Evolutionary conservation across 2,113 vertebrate genomes (phyloP).

Genomic region (Actenoides lindsayi): DNA sequence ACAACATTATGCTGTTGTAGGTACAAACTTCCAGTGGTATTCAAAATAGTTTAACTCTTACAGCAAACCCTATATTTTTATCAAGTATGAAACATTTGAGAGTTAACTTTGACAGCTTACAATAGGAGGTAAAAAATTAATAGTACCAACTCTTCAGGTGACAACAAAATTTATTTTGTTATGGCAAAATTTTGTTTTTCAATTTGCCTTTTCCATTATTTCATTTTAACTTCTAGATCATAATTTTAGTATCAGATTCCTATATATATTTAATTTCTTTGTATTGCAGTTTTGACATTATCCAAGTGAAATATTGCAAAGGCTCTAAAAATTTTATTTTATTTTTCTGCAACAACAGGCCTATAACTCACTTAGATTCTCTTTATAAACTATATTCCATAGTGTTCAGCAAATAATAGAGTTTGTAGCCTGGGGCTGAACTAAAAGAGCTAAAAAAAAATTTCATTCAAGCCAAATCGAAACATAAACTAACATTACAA

Average conservation of each 20-base stretch:
- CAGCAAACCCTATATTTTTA: background rate
- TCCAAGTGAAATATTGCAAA: constrained; percentile 9
- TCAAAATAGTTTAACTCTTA: background rate
- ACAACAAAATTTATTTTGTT: background rate
- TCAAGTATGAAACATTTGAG: background rate
- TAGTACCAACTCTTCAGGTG: background rate
- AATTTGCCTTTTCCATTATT: background rate
- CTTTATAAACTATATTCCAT: background rate
- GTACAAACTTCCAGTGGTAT: background rate
- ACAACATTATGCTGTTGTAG: background rate
- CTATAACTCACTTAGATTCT: background rate
- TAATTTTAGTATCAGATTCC: background rate
- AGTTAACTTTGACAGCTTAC: background rate
- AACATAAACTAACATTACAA: background rate
- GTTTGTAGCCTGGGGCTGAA: background rate
- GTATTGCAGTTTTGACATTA: background rate
- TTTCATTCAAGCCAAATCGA: background rate
- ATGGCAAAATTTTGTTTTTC: background rate
- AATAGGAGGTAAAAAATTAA: background rate
- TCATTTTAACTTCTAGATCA: background rate
- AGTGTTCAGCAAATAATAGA: constrained; percentile 8
- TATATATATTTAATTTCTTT: background rate
- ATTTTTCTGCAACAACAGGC: background rate
- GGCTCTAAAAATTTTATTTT: background rate
- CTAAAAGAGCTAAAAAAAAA: background rate